Base-by-base conservation (phyloP, 2,888 invertebrate species). In the Acanthosoma haemorrhoidale region DNA sequence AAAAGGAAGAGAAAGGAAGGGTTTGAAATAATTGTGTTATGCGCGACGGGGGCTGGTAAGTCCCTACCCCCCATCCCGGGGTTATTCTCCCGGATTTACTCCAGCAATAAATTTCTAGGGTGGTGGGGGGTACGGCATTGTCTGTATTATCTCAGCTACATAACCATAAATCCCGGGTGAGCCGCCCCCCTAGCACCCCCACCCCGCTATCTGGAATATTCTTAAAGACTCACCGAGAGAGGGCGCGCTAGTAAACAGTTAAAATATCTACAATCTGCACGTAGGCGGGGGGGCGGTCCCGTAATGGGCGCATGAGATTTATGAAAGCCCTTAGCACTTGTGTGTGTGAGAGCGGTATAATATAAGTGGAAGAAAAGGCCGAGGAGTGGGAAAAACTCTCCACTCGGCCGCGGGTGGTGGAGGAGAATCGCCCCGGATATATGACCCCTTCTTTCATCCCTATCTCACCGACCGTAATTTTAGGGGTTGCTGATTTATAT, bases 251-350 rank as follows among this genome's bases (percentile, higher is more conserved):
- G 64, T 74, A 73, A 74, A 73, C 74, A 70, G 72, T 72, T 73
- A 72, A 74, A 74, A 74, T 74, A 72, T 74, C 72, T 74, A 73
- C 74, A 75, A 74, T 75, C 75, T 73, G 73, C 74, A 72, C 73
- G 74, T 74, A 75, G 73, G 73, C 75, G 75, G 87, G 89, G 89
- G 89, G 89, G 89, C 89, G 39, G 39, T 31, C 39, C 64, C 29
- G 64, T 51, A 51, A 51, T 51, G 51, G n/a, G 38, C 61, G 34
- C 61, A 41, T 29, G 89, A 90, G 90, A 90, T 90, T 90, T 90
- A 90, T 90, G 89, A 90, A 90, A 90, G 88, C 88, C 88, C 89
- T 84, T 84, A 78, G 77, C 76, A 25, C 31, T 31, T 9, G 21
- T 31, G 59, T 36, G 60, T 32, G n/a, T n/a, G n/a, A n/a, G 51